phyloP scores from a whole-genome alignment of 2,797 vertebrate genomes.

The Spinus olivaceus region DNA sequence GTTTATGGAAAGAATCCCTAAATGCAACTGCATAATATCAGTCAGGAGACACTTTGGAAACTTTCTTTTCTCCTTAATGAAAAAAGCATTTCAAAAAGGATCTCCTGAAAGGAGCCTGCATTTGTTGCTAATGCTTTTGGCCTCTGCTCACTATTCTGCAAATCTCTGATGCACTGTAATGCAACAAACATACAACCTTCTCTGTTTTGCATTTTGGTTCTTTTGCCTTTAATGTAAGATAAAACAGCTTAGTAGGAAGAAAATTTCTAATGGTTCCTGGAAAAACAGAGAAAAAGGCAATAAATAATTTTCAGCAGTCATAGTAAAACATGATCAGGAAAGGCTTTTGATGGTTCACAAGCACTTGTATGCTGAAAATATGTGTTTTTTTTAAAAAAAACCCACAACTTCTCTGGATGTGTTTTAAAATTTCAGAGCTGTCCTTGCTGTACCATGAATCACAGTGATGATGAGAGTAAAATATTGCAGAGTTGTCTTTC shows the following conservation, averaged over 20 bases:
- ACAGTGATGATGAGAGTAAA: not conserved
- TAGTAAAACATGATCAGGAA: not conserved
- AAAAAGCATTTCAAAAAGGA: not conserved
- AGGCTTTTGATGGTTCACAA: not conserved
- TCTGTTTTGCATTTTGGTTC: not conserved
- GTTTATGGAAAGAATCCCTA: not conserved
- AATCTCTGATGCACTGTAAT: not conserved
- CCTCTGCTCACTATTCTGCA: not conserved
- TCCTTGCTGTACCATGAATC: not conserved
- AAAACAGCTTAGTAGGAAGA: not conserved
- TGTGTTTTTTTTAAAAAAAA: not conserved
- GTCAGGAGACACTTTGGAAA: not conserved
- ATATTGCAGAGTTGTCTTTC: not conserved
- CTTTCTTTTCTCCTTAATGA: not conserved
- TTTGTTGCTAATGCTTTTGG: constrained; percentile 6
- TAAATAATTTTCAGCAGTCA: not conserved
- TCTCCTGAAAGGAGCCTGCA: not conserved
- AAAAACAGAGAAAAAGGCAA: not conserved
- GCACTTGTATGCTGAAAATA: not conserved
- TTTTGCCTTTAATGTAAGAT: constrained; percentile 10
- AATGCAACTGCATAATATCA: not conserved
- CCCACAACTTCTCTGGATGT: not conserved
- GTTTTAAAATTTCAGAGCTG: not conserved
- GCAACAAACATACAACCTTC: not conserved
- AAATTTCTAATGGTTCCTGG: not conserved